phyloP scores from a whole-genome alignment of 2,797 vertebrate genomes.

The Poeciliopsis gracilis region DNA sequence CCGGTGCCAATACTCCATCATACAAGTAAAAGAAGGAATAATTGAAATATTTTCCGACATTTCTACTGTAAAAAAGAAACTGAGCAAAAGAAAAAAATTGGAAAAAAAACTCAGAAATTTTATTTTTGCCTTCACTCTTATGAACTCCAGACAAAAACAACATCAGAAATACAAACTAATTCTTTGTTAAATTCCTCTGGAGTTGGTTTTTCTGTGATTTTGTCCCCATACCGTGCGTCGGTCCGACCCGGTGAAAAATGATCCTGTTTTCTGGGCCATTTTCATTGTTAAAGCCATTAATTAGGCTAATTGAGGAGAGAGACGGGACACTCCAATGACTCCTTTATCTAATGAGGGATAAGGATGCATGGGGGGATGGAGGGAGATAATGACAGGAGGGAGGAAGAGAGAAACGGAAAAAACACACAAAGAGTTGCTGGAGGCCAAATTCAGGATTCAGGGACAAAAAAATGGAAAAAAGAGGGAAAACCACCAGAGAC shows the following conservation, averaged over 20 bases:
- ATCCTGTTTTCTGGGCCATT: slow-evolving; percentile 69
- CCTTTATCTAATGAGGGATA: slow-evolving; percentile 64
- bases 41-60: too few relatives aligned
- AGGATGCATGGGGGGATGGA: slow-evolving; percentile 3
- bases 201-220: neutral
- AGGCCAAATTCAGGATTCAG: neutral
- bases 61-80: too few relatives aligned
- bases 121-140: too few relatives aligned
- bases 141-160: too few relatives aligned
- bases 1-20: too few relatives aligned
- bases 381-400: neutral
- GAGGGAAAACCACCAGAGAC: slow-evolving; percentile 2
- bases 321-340: slow-evolving; percentile 72
- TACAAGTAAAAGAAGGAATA: too few relatives aligned
- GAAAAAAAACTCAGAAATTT: too few relatives aligned
- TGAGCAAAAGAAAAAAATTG: too few relatives aligned
- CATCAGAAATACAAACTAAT: neutral
- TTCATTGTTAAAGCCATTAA: slow-evolving; percentile 75
- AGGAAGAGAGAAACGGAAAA: neutral
- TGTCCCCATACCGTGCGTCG: slow-evolving; percentile 1
- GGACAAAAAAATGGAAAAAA: neutral
- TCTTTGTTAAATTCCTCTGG: neutral
- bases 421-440: neutral
- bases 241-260: slow-evolving; percentile 39
- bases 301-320: slow-evolving; percentile 80